Conservation (phyloP, 2,797 vertebrate genomes). For the Kryptolebias ocellatus region DNA sequence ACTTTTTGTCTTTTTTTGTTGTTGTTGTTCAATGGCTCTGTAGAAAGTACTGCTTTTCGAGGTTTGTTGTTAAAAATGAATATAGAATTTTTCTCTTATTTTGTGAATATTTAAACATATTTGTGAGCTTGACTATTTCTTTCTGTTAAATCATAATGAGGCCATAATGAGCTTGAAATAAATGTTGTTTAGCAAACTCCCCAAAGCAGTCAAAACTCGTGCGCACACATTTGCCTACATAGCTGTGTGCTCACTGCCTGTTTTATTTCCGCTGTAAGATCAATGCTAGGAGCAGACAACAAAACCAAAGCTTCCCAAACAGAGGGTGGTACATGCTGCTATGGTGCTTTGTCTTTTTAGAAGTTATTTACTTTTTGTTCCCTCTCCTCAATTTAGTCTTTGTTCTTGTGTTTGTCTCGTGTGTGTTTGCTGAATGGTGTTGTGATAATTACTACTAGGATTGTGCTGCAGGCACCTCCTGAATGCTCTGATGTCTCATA, state of each 20-base stretch:
- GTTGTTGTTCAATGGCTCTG: conserved; percentile 16
- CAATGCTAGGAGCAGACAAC: conserved; percentile 43
- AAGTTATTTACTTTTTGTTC: conserved; percentile 67
- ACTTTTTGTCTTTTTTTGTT: conserved; percentile 21
- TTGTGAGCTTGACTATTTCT: conserved; percentile 17
- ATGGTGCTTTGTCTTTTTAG: conserved; percentile 48
- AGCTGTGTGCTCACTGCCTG: conserved; percentile 21
- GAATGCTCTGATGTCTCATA: conserved; percentile 63
- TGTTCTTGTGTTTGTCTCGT: conserved; percentile 63
- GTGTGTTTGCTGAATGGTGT: conserved; percentile 68
- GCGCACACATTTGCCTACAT: conserved; percentile 8
- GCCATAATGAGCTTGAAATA: conserved; percentile 25
- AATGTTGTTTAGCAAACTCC: conserved; percentile 43
- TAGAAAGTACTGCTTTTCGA: conserved; percentile 18
- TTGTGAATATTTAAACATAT: conserved; percentile 13
- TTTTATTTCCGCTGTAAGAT: conserved; percentile 57
- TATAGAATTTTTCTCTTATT: neutral
- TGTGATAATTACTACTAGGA: conserved; percentile 72
- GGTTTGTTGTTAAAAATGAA: conserved; percentile 23
- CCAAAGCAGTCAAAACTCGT: conserved; percentile 18
- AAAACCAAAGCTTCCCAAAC: conserved; percentile 55
- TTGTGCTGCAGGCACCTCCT: conserved; percentile 60
- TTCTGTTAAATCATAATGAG: conserved; percentile 44
- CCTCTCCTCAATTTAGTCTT: conserved; percentile 49
- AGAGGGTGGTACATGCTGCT: conserved; percentile 56